phyloP scores from a whole-genome alignment of 2,113 vertebrate genomes.

The Apaloderma vittatum region DNA sequence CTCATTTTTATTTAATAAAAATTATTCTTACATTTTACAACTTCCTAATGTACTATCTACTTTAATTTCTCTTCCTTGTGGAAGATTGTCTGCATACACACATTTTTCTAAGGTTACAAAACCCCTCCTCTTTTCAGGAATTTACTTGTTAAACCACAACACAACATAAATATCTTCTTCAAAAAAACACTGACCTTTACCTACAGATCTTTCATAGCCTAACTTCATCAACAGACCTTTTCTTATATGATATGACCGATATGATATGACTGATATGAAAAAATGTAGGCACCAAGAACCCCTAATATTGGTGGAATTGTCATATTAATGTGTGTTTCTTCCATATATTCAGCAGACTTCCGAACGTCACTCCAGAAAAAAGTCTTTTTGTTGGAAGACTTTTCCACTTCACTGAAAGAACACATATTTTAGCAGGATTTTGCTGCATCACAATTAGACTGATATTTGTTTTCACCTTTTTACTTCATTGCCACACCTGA shows the following conservation, averaged over 20 bases:
- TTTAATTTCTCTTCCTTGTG: background rate
- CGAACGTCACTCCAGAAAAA: background rate
- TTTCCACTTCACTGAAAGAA: background rate
- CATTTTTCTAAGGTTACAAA: background rate
- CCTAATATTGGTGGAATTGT: background rate
- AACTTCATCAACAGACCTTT: no score
- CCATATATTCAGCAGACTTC: background rate
- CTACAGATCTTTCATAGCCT: background rate
- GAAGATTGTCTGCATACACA: background rate
- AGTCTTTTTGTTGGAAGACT: background rate
- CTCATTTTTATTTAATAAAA: background rate
- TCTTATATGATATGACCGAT: no score
- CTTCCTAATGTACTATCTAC: background rate
- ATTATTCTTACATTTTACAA: background rate
- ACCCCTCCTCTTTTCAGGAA: background rate
- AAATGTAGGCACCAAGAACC: background rate
- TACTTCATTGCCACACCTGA: background rate
- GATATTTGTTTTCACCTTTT: constrained; percentile 9
- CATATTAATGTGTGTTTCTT: background rate
- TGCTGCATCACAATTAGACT: background rate
- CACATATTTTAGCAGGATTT: background rate
- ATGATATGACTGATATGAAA: background rate
- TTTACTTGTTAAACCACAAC: background rate
- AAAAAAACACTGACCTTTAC: background rate
- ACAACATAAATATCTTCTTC: background rate